Evolutionary conservation across 2,888 invertebrate species (phyloP).

Genomic region (Thera obeliscata): DNA sequence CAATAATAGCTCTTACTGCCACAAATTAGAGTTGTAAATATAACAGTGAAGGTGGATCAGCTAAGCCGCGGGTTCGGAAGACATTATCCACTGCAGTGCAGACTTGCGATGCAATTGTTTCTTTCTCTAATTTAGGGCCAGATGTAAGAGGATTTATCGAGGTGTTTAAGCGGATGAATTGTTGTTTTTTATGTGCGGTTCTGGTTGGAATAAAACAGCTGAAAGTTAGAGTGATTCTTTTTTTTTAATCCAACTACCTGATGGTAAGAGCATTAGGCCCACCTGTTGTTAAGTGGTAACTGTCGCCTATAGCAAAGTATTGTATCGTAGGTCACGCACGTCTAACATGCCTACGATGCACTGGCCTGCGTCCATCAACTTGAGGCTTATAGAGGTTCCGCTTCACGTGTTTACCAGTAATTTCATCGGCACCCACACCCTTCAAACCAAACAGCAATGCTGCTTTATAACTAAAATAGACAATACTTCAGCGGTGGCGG

Average conservation of each 20-base stretch:
- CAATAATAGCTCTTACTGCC: slow-evolving; percentile 18
- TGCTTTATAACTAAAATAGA: too few relatives aligned
- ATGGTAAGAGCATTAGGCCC: too few relatives aligned
- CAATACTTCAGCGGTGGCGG: too few relatives aligned
- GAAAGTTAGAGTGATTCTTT: slow-evolving; percentile 11
- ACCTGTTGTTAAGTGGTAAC: too few relatives aligned
- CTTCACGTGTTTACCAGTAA: too few relatives aligned
- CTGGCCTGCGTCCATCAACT: too few relatives aligned
- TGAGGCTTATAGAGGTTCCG: too few relatives aligned
- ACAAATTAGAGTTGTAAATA: slow-evolving; percentile 16
- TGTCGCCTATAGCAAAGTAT: too few relatives aligned
- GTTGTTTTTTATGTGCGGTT: slow-evolving; percentile 19
- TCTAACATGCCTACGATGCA: too few relatives aligned
- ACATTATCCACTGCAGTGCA: slow-evolving; percentile 43
- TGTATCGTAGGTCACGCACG: too few relatives aligned
- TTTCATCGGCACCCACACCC: too few relatives aligned
- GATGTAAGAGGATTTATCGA: slow-evolving; percentile 37
- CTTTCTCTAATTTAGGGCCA: slow-evolving; percentile 35
- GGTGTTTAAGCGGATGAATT: slow-evolving; percentile 28
- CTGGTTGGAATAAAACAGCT: slow-evolving; percentile 1
- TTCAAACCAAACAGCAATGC: too few relatives aligned
- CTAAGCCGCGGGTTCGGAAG: slow-evolving; percentile 30
- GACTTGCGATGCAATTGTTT: slow-evolving; percentile 38
- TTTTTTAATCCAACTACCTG: background rate
- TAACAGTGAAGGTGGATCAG: background rate